A percentile compares a stretch with the other conserved stretches of the same genome.
These are phyloP conservation scores for Cosmia trapezina DNA, from an alignment of 2,888 invertebrate genomes.

Conservation along the genomic window DNA sequence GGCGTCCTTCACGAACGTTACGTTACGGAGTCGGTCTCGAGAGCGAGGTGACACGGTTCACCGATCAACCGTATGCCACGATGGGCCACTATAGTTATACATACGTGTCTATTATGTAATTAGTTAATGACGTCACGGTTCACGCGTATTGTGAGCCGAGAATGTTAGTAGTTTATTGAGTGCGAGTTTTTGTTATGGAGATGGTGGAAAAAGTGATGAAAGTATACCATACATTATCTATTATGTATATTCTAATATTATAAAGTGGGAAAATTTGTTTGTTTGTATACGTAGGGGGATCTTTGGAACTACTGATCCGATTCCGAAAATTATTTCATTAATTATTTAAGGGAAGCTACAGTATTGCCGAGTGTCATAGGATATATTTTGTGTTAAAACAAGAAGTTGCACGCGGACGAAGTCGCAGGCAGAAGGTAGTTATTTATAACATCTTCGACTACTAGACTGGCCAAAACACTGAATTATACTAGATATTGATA, in stretches of 20 bases:
- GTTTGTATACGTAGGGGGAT: too few species aligned
- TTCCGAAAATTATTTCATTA: too few species aligned
- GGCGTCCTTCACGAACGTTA: slow-evolving; percentile 30
- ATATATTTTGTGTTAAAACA: too few species aligned
- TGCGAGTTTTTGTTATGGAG: slow-evolving; percentile 9
- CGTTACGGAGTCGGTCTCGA: slow-evolving; percentile 66
- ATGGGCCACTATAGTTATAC: slow-evolving; percentile 28
- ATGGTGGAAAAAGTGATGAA: neutral
- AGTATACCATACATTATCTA: neutral
- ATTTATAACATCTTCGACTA: neutral
- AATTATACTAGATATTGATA: too few species aligned
- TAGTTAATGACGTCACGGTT: slow-evolving; percentile 51
- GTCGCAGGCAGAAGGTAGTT: too few species aligned
- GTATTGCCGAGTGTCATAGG: too few species aligned
- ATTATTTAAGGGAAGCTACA: too few species aligned
- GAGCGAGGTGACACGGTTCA: slow-evolving; percentile 75
- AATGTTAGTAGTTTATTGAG: slow-evolving; percentile 42
- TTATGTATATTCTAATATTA: too few species aligned
- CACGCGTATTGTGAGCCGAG: slow-evolving; percentile 31
- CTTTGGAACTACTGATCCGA: too few species aligned
- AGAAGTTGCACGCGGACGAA: too few species aligned
- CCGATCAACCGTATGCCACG: slow-evolving; percentile 71
- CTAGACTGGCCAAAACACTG: neutral
- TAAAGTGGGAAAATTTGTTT: too few species aligned
- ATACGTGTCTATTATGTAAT: slow-evolving; percentile 55